Base-by-base conservation (phyloP, 2,797 vertebrate species). In the Chaetodon trifasciatus region DNA sequence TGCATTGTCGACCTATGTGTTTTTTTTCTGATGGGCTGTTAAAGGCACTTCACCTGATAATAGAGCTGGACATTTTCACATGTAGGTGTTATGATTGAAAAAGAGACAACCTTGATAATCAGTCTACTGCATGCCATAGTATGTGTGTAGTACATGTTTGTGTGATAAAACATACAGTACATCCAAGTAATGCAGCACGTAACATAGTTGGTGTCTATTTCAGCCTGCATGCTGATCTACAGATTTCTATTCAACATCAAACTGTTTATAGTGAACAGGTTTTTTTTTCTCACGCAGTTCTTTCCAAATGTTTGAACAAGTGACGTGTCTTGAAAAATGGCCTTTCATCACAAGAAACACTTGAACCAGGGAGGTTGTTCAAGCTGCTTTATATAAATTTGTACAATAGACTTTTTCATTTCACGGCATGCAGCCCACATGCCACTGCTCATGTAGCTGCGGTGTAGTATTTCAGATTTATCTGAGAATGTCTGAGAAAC, bases 371-470 rank as follows among this genome's bases (percentile, higher is more conserved):
- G 6, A 2, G 9, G 42, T 35, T 35, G 64, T 81, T 86, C 78
- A 44, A 72, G 82, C 60, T 62, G 74, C 82, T 88, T 89, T 76
- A 72, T 91, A 72, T 86, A 79, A 77, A 73, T 89, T 83, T 81
- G 39, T 4, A 4, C 16, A 11, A 11, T 32, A 77, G 84, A 78
- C 56, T 10, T 64, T 82, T 88, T 84, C 70, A 89, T 89, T 89
- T 88, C 80, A 87, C 40, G 58, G 58, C 23, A 21, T 39, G n/a
- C 56, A 76, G 84, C 60, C 23, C 76, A 74, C 37, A 47, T 4
- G 9, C 58, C 13, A 5, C 11, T 1, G 21, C 68, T 55, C 46
- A 63, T 13, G 49, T n/a, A 55, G 19, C 32, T 13, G 42, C 1
- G 1, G 17, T 0, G 5, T 28, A 32, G 37, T 57, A 37, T 35